phyloP scores from a whole-genome alignment of 2,888 invertebrate species.

The Eupithecia insigniata region DNA sequence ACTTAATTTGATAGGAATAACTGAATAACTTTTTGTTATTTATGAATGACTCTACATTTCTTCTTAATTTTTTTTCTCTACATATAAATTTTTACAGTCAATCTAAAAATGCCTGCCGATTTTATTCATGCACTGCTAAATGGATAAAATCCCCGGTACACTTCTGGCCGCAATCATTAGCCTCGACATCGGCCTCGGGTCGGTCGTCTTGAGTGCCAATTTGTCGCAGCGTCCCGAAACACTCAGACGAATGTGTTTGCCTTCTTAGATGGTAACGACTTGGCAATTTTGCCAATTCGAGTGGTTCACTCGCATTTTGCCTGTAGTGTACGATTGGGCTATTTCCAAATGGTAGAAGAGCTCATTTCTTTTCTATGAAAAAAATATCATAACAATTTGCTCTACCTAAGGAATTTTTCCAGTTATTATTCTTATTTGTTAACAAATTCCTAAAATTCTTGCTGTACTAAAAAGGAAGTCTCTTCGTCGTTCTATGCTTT shows the following conservation, averaged over 20 bases:
- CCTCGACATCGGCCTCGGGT: conserved; percentile 30
- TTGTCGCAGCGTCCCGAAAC: conserved; percentile 67
- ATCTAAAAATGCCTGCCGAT: background rate
- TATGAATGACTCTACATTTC: background rate
- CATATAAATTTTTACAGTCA: background rate
- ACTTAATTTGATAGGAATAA: background rate
- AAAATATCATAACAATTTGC: background rate
- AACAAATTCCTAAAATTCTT: background rate
- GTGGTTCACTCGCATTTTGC: conserved; percentile 48
- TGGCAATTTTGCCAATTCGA: conserved; percentile 70
- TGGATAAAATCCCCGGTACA: conserved; percentile 39
- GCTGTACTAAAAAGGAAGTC: background rate
- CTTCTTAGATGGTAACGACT: conserved; percentile 56
- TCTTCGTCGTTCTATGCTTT: background rate
- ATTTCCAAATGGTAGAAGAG: conserved; percentile 1
- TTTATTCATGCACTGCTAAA: conserved; percentile 8
- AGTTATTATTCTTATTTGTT: no score
- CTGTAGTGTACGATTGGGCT: conserved; percentile 39
- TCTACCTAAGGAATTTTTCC: background rate
- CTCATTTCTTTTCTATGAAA: background rate
- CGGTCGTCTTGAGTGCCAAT: conserved; percentile 69
- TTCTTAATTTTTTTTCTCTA: background rate
- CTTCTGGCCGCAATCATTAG: conserved; percentile 57
- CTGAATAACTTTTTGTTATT: background rate
- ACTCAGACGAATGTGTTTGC: conserved; percentile 71